Evolutionary conservation across 92 coral and sea anemone species (phyloP).

Genomic region (Blastomussa wellsi): DNA sequence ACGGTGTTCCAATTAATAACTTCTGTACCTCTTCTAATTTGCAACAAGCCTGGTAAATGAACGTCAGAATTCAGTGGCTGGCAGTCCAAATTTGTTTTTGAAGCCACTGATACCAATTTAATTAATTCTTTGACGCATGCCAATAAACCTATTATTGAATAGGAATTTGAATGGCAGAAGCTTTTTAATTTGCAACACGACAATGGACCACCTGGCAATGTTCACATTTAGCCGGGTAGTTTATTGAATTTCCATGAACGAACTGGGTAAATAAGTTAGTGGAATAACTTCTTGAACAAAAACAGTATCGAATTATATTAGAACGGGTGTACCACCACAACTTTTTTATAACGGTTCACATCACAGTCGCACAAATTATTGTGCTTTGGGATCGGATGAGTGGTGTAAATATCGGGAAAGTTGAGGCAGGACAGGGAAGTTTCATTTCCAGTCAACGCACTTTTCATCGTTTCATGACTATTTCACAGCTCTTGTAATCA

Average conservation of each 20-base stretch:
- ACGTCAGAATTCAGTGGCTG: background rate
- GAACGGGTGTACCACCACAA: no score
- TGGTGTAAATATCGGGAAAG: no score
- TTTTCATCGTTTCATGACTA: no score
- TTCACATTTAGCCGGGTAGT: background rate
- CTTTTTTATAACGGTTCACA: no score
- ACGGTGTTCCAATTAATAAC: background rate
- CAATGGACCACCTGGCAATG: constrained; percentile 21
- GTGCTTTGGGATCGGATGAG: no score
- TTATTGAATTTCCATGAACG: constrained; percentile 1
- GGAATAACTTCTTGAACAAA: background rate
- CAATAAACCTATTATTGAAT: background rate
- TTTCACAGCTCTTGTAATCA: no score
- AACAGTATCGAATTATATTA: background rate
- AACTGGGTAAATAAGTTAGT: background rate
- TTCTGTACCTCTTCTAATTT: background rate
- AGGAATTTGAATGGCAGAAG: background rate
- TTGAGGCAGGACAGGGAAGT: no score
- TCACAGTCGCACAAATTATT: no score
- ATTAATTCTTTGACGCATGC: background rate
- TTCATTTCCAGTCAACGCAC: no score
- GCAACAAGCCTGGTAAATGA: background rate
- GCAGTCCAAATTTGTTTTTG: background rate
- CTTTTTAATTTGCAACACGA: background rate
- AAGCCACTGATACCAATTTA: background rate